phyloP scores from a whole-genome alignment of 1,140 invertebrate species.

The Plutomurus gul region DNA sequence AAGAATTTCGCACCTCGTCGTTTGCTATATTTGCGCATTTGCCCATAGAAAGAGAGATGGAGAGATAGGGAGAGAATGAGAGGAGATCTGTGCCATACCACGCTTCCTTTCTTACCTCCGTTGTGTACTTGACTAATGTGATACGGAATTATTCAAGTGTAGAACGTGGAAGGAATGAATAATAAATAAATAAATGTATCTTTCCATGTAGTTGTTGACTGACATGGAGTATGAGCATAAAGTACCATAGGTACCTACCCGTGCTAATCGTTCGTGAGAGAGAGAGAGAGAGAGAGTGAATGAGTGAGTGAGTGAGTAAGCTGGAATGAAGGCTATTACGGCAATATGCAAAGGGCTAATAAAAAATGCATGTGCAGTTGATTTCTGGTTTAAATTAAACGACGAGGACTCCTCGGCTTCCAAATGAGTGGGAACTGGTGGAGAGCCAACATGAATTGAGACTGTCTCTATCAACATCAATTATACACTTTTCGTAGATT shows the following conservation, averaged over 20 bases:
- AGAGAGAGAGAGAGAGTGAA: too few species aligned
- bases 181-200: neutral
- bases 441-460: neutral
- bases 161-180: slow-evolving; percentile 10
- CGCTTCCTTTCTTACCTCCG: neutral
- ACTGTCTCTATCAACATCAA: neutral
- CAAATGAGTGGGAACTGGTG: slow-evolving; percentile 23
- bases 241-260: neutral
- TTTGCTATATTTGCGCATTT: too few species aligned
- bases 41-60: too few species aligned
- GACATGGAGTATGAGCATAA: neutral
- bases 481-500: too few species aligned
- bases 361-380: slow-evolving; percentile 20
- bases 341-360: slow-evolving; percentile 16
- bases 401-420: neutral
- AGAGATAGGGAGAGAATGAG: too few species aligned
- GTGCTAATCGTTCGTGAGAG: too few species aligned
- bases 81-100: neutral
- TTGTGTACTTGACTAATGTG: neutral
- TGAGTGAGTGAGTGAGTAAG: slow-evolving; percentile 8
- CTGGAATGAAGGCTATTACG: slow-evolving; percentile 14
- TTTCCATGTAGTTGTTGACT: neutral
- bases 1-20: too few species aligned
- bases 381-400: slow-evolving; percentile 22
- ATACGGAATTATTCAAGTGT: neutral